Evolutionary conservation across 2,113 vertebrate species (phyloP), one percentile per base, ranked within the genome.

Genomic region (Eulacestoma nigropectus): DNA sequence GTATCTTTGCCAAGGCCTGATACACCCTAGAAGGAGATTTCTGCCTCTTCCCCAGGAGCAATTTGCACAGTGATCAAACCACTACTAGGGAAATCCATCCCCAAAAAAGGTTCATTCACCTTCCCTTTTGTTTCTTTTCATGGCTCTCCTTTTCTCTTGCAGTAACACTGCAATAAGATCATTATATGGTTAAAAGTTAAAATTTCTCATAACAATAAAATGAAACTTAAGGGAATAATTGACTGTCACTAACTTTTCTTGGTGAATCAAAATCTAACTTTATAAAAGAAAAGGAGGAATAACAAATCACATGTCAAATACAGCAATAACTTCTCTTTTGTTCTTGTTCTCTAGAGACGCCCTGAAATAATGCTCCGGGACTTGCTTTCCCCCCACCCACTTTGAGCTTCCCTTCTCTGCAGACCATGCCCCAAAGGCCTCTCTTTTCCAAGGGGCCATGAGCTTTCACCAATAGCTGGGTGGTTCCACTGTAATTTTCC

Each of bases 231-330:
- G 42, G 27, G 35, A 79, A 77, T 91, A 90, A 94, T 55, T 94
- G 75, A 67, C 33, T 87, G 69, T 87, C 74, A 94, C 82, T 77
- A 88, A 69, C 57, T 85, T 87, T 82, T 91, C 74, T 85, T 21
- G 5, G 50, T 94, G 88, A 92, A 88, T 88, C 21, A 69, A 94
- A 84, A 72, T 85, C 72, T 72, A 85, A 80, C 78, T 93, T 69
- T 37, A 57, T 55, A 90, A 83, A 95, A 87, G 78, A 82, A 94
- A 93, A 82, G 81, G 87, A 96, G 77, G 77, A 95, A 81, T 91
- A 88, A 82, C 85, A 93, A 90, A 92, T 93, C 69, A 65, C 42
- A 20, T 73, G 59, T 83, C 75, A 93, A 90, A 83, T 74, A 59
- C 60, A 83, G 70, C 46, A 94, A n/a, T 85, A 92, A 73, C 57